Conservation (phyloP, 2,113 vertebrate species). For the Suncus etruscus region DNA sequence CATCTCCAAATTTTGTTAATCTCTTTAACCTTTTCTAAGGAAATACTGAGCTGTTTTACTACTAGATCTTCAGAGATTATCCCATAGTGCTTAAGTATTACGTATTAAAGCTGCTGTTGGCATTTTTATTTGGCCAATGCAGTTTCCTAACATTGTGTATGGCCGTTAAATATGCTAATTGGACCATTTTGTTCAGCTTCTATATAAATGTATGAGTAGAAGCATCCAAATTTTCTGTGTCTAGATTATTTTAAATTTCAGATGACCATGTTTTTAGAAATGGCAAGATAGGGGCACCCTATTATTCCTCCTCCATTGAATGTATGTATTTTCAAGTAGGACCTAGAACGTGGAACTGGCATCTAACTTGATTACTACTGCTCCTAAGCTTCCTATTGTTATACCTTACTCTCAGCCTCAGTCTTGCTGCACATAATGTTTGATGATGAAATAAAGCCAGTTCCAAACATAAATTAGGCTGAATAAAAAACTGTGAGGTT, state of each 20-base stretch:
- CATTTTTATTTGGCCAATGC: constrained; percentile 13
- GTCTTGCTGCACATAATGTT: neutral
- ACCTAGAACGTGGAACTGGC: neutral
- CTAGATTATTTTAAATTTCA: neutral
- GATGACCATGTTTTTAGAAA: neutral
- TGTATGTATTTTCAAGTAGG: constrained; percentile 20
- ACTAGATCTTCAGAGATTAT: neutral
- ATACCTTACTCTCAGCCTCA: neutral
- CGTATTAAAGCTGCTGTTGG: neutral
- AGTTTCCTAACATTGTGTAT: constrained; percentile 22
- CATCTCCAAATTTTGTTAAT: constrained; percentile 44
- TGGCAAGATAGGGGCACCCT: neutral
- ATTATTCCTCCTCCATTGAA: neutral
- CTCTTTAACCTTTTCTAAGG: neutral
- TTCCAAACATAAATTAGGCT: neutral
- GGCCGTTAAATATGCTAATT: neutral
- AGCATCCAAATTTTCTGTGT: neutral
- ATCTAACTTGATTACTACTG: constrained; percentile 20
- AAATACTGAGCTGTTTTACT: constrained; percentile 16
- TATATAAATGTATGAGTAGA: neutral
- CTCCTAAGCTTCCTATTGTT: neutral
- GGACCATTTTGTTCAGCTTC: neutral
- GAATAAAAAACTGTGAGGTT: neutral
- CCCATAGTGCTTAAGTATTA: neutral
- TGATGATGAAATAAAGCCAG: neutral